phyloP scores from a whole-genome alignment of 1,140 invertebrate genomes.

The Ostrea edulis region DNA sequence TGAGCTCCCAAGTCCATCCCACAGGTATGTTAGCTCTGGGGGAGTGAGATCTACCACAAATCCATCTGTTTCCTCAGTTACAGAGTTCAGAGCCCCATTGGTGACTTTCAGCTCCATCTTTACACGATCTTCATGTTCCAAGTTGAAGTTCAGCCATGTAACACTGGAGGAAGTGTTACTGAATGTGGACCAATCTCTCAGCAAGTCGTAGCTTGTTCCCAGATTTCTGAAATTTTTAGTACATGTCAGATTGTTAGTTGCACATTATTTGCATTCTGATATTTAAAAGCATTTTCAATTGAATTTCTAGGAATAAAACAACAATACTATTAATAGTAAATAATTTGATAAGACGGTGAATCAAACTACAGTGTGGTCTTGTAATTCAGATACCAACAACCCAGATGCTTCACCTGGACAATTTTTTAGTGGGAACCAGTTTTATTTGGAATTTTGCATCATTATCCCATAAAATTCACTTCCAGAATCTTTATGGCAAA shows the following conservation, averaged over 20 bases:
- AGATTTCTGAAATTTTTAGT: conserved; percentile 36
- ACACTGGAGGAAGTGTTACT: conserved; percentile 26
- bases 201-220: conserved; percentile 25
- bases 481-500: no score
- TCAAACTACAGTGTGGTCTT: no score
- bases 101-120: conserved; percentile 51
- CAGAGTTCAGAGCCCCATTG: conserved; percentile 62
- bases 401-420: no score
- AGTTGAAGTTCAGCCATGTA: conserved; percentile 56
- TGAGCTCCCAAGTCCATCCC: conserved; percentile 56
- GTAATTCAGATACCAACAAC: no score
- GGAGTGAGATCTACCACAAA: conserved; percentile 69
- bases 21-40: conserved; percentile 55
- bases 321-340: no score
- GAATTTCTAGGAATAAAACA: no score
- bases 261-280: no score
- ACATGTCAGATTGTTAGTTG: neutral
- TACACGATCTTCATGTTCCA: conserved; percentile 59
- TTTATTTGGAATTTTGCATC: no score
- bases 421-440: no score
- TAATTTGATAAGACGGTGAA: no score
- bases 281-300: no score
- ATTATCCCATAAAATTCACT: no score
- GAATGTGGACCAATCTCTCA: conserved; percentile 50
- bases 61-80: conserved; percentile 55